A percentile compares a stretch with the other conserved stretches of the same genome.
Conservation (phyloP, 2,888 invertebrate species). For the Clistopyga incitator region DNA sequence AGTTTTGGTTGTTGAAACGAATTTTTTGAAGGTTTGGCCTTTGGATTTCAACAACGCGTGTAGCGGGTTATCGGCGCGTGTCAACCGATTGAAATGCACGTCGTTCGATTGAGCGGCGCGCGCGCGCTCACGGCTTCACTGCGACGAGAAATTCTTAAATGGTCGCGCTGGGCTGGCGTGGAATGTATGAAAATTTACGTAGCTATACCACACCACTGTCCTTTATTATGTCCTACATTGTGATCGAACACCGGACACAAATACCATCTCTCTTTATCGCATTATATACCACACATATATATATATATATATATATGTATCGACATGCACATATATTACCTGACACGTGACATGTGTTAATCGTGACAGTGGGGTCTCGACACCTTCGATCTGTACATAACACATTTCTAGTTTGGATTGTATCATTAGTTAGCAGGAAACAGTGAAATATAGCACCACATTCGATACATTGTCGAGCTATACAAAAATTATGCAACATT, state of each 20-base stretch:
- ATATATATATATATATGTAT: slow-evolving; percentile 41
- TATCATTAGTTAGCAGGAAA: slow-evolving; percentile 26
- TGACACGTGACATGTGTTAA: slow-evolving; percentile 82
- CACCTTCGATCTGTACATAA: slow-evolving; percentile 68
- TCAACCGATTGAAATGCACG: slow-evolving; percentile 79
- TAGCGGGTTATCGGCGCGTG: slow-evolving; percentile 76
- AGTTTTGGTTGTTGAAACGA: neutral
- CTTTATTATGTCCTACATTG: slow-evolving; percentile 81
- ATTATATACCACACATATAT: slow-evolving; percentile 10
- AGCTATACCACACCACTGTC: slow-evolving; percentile 71
- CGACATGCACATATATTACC: slow-evolving; percentile 72
- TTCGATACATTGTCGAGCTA: neutral
- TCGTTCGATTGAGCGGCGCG: slow-evolving; percentile 73
- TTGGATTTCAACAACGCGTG: slow-evolving; percentile 63
- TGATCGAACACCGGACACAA: slow-evolving; percentile 69
- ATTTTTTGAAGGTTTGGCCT: slow-evolving; percentile 63
- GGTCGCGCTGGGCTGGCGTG: slow-evolving; percentile 72
- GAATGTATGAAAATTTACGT: slow-evolving; percentile 81
- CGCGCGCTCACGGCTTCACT: slow-evolving; percentile 67
- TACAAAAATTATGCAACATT: neutral
- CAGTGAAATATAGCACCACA: slow-evolving; percentile 2
- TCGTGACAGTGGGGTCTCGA: slow-evolving; percentile 77
- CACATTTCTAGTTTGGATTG: slow-evolving; percentile 21
- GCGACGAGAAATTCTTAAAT: slow-evolving; percentile 81
- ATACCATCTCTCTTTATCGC: slow-evolving; percentile 37